Conservation (phyloP, 2,797 vertebrate genomes). For the Poeciliopsis presidionis region DNA sequence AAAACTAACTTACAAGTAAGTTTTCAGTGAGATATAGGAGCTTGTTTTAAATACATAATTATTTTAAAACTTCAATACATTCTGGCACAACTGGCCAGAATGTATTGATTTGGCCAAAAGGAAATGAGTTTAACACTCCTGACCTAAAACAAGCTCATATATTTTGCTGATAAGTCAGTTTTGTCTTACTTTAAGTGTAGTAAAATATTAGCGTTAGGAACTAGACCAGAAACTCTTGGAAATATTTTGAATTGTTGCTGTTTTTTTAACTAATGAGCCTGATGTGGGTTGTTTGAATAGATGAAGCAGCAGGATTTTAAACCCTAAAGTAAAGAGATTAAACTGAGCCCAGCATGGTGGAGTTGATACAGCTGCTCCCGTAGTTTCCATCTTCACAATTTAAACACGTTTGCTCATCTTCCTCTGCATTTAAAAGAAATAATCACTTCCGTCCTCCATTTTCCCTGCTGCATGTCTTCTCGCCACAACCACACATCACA, state of each 20-base stretch:
- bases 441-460: conserved; percentile 28
- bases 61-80: no score
- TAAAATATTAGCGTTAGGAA: no score
- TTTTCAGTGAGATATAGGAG: no score
- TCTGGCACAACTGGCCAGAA: no score
- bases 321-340: conserved; percentile 18
- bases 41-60: no score
- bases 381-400: conserved; percentile 26
- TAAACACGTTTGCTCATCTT: neutral
- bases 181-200: no score
- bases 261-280: neutral
- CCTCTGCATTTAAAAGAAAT: conserved; percentile 18
- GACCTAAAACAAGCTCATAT: no score
- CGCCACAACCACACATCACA: conserved; percentile 19
- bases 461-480: neutral
- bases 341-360: conserved; percentile 8
- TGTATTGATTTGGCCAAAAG: no score
- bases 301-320: neutral
- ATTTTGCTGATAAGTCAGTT: no score
- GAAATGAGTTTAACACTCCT: no score
- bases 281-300: neutral
- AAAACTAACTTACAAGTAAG: no score
- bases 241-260: neutral
- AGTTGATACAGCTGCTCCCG: conserved; percentile 51
- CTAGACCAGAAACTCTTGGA: no score